Evolutionary conservation across 2,797 vertebrate species (phyloP).

Genomic region (Lepus oiostolus): DNA sequence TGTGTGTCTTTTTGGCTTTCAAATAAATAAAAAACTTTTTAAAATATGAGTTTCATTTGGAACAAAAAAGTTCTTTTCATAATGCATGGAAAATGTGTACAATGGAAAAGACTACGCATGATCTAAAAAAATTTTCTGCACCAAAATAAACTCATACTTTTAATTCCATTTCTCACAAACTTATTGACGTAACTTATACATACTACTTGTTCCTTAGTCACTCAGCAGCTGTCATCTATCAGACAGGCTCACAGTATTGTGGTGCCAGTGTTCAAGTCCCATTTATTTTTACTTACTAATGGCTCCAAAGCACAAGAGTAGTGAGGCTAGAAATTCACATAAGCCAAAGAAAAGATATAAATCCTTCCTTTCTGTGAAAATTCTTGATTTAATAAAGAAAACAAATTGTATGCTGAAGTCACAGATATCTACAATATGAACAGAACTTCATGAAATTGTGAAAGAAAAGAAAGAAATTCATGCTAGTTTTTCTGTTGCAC

Average conservation of each 20-base stretch:
- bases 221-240: background rate
- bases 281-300: background rate
- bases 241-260: background rate
- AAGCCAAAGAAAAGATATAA: background rate
- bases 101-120: too few species aligned
- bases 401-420: background rate
- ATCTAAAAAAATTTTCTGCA: too few species aligned
- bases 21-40: too few species aligned
- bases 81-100: too few species aligned
- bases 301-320: background rate
- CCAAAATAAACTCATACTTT: too few species aligned
- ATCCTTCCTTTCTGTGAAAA: background rate
- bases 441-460: background rate
- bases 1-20: too few species aligned
- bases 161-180: too few species aligned
- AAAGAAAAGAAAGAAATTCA: background rate
- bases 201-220: background rate
- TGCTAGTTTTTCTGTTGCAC: background rate
- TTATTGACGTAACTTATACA: too few species aligned
- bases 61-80: too few species aligned
- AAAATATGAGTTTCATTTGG: too few species aligned
- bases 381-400: background rate
- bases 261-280: background rate
- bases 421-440: background rate
- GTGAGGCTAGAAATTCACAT: background rate